Base-by-base conservation (phyloP, 2,797 vertebrate genomes). In the Anabas testudineus region DNA sequence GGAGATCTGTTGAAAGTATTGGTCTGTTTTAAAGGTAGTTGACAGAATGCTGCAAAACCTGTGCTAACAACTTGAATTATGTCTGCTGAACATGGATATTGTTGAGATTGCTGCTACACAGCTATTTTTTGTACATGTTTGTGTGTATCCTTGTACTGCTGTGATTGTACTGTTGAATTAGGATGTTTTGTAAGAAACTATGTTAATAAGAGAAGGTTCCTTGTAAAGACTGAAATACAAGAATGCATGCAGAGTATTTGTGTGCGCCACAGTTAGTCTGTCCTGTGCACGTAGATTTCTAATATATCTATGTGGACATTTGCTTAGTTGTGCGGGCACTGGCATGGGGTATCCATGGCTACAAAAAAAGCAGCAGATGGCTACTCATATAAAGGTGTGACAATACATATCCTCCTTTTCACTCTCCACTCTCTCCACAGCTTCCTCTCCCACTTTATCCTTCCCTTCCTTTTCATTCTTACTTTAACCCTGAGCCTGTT, bases 361-460 rank as follows among this genome's bases (percentile, higher is more conserved):
- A 10, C 34, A 21, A 42, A 24, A n/a, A 22, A 46, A n/a, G 7
- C 42, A 39, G 43, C 43, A 30, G 45, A 43, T 13, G 13, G 22
- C 45, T 34, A 30, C 49, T 43, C 18, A 67, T 39, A 41, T 18
- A 21, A 67, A 57, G 34, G 32, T 49, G 32, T 58, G 34, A 42
- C 53, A 48, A 16, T 54, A 36, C 15, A 19, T 46, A 46, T 43
- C 10, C 2, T n/a, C n/a, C 14, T 53, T 30, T 30, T 30, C 47
- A 32, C 16, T 10, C 28, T 32, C 18, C 30, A 53, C 30, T 53
- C 18, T 18, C 26, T 51, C 26, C 15, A 42, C 16, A 41, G 37
- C 16, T 42, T 6, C 7, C 15, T 42, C 16, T n/a, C 7, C 49
- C 5, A n/a, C 18, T 6, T 41, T 8, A 45, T n/a, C 24, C 36